A percentile compares a stretch with the other conserved stretches of the same genome.
Evolutionary conservation across 1,140 invertebrate genomes (phyloP).

Genomic region (Aphis gossypii): DNA sequence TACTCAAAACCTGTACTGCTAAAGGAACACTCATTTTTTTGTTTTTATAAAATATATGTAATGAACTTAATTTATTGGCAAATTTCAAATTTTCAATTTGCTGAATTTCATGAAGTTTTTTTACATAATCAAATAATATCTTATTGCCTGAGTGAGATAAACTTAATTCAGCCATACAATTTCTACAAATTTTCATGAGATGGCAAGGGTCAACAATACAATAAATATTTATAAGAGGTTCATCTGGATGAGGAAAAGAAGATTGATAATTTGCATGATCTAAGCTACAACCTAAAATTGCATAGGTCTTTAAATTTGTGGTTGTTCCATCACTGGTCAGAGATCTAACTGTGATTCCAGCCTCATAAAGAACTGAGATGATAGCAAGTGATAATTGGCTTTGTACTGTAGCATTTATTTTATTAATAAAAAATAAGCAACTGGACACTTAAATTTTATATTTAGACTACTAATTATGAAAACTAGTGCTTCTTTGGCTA

Average conservation of each 20-base stretch:
- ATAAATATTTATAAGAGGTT: background rate
- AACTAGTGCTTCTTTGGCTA: background rate
- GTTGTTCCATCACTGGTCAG: background rate
- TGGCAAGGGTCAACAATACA: background rate
- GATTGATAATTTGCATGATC: background rate
- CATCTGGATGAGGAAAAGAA: background rate
- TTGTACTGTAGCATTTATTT: conserved; percentile 15
- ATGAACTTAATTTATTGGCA: conserved; percentile 10
- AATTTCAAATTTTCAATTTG: background rate
- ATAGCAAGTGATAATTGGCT: background rate
- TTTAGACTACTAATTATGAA: background rate
- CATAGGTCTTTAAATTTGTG: background rate
- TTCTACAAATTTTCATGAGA: background rate
- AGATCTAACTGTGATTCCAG: background rate
- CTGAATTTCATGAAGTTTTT: conserved; percentile 8
- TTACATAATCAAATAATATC: background rate
- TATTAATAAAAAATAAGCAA: conserved; percentile 24
- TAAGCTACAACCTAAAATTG: background rate
- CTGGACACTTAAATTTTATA: background rate
- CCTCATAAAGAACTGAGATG: background rate
- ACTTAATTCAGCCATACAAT: background rate
- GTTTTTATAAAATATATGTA: conserved; percentile 9
- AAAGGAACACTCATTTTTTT: background rate
- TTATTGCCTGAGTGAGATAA: background rate
- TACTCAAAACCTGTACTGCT: too few relatives aligned